phyloP scores from a whole-genome alignment of 2,797 vertebrate genomes.

The Cichlasoma orientale region DNA sequence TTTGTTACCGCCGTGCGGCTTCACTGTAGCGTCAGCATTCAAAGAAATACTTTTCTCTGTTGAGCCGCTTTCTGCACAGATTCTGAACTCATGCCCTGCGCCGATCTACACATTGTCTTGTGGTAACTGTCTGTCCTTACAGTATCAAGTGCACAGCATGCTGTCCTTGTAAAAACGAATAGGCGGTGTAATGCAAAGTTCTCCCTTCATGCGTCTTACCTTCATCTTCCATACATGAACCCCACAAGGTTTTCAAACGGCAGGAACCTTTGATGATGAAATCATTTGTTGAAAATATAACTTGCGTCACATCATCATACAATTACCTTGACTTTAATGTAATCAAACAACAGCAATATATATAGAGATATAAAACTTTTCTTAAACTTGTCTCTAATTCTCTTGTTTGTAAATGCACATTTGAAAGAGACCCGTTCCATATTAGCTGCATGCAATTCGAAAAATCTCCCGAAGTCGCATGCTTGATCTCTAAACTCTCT shows the following conservation, averaged over 20 bases:
- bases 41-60: background rate
- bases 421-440: background rate
- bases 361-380: no score
- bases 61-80: slow-evolving; percentile 1
- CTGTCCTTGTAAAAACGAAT: slow-evolving; percentile 17
- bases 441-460: slow-evolving; percentile 48
- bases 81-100: background rate
- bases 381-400: background rate
- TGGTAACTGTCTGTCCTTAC: background rate
- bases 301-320: background rate
- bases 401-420: slow-evolving; percentile 1
- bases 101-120: background rate
- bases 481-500: slow-evolving; percentile 35
- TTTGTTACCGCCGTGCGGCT: slow-evolving; percentile 39
- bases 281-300: background rate
- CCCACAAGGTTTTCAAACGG: background rate
- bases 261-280: slow-evolving; percentile 6
- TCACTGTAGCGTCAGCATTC: slow-evolving; percentile 10
- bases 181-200: slow-evolving; percentile 9
- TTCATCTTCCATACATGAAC: background rate
- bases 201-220: background rate
- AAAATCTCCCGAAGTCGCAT: slow-evolving; percentile 18
- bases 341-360: background rate
- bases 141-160: background rate
- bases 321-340: background rate